Conservation (phyloP, 2,797 vertebrate genomes). For the Euthynnus affinis region DNA sequence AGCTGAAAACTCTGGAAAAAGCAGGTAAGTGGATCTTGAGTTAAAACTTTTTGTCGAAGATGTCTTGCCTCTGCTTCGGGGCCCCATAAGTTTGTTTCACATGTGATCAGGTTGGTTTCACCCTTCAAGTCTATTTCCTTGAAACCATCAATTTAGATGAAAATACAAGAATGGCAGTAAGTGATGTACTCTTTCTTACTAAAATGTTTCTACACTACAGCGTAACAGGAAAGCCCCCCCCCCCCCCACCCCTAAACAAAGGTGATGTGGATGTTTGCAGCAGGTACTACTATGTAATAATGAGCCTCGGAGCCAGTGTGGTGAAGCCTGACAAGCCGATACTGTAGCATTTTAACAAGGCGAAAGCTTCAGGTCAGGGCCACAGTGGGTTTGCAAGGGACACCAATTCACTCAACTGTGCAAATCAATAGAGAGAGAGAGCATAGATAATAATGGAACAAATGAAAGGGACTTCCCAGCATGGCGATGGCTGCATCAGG, state of each 20-base stretch:
- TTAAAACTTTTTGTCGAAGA: too few species aligned
- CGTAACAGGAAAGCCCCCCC: not conserved
- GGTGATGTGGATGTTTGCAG: slow-evolving; percentile 3
- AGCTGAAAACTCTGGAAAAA: too few species aligned
- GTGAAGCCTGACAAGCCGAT: slow-evolving; percentile 25
- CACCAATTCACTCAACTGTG: slow-evolving; percentile 45
- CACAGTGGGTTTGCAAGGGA: slow-evolving; percentile 31
- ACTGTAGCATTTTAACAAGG: slow-evolving; percentile 86
- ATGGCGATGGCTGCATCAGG: slow-evolving; percentile 39
- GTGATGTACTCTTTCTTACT: not conserved
- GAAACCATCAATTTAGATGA: not conserved
- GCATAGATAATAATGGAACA: slow-evolving; percentile 65
- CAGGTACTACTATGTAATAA: slow-evolving; percentile 22
- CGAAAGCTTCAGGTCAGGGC: slow-evolving; percentile 80
- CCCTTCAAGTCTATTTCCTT: not conserved
- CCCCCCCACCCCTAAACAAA: too few species aligned
- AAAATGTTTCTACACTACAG: not conserved
- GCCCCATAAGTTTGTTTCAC: too few species aligned
- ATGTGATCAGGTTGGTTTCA: not conserved
- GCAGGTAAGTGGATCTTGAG: too few species aligned
- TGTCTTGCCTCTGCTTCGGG: too few species aligned
- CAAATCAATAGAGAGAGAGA: slow-evolving; percentile 56
- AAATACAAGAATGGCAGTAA: not conserved
- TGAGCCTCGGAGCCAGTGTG: not conserved
- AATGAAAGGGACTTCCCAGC: slow-evolving; percentile 58